Evolutionary conservation across 2,888 invertebrate species (phyloP).

Genomic region (Campaea margaritaria): DNA sequence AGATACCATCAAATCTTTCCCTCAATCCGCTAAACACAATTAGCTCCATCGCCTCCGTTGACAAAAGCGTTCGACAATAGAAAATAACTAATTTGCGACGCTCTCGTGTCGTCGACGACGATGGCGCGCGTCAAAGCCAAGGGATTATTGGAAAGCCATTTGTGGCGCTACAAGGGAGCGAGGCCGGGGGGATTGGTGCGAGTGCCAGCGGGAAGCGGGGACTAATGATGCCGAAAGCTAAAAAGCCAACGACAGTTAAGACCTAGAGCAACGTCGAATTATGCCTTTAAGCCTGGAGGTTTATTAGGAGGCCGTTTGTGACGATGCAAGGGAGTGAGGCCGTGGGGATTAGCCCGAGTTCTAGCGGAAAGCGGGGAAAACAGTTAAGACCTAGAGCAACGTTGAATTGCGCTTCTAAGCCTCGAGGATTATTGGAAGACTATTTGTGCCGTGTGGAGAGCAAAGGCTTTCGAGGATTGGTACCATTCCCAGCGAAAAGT

Average conservation of each 20-base stretch:
- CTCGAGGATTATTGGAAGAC: not conserved
- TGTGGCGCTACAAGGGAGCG: slow-evolving; percentile 45
- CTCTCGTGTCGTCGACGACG: slow-evolving; percentile 37
- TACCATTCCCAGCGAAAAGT: not conserved
- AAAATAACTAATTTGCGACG: slow-evolving; percentile 31
- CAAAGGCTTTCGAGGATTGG: not conserved
- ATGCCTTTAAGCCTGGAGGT: too few species aligned
- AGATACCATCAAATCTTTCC: slow-evolving; percentile 6
- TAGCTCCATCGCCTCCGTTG: slow-evolving; percentile 12
- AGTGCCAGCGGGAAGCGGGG: slow-evolving; percentile 28
- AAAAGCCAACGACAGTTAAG: not conserved
- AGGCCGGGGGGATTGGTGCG: slow-evolving; percentile 27
- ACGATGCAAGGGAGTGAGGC: not conserved
- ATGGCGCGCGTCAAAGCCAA: slow-evolving; percentile 47
- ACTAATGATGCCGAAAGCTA: too few species aligned
- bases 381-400: not conserved
- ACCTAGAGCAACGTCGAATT: not conserved
- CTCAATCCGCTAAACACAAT: slow-evolving; percentile 19
- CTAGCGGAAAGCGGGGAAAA: not conserved
- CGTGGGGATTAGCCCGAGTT: not conserved
- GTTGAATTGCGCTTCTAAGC: not conserved
- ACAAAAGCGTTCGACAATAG: slow-evolving; percentile 24
- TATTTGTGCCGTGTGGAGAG: not conserved
- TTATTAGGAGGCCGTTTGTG: not conserved
- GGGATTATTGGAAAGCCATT: slow-evolving; percentile 73